Percentiles rank a stretch among this genome's conserved stretches.
phyloP scores from a whole-genome alignment of 2,113 vertebrate genomes.

The Lota lota region DNA sequence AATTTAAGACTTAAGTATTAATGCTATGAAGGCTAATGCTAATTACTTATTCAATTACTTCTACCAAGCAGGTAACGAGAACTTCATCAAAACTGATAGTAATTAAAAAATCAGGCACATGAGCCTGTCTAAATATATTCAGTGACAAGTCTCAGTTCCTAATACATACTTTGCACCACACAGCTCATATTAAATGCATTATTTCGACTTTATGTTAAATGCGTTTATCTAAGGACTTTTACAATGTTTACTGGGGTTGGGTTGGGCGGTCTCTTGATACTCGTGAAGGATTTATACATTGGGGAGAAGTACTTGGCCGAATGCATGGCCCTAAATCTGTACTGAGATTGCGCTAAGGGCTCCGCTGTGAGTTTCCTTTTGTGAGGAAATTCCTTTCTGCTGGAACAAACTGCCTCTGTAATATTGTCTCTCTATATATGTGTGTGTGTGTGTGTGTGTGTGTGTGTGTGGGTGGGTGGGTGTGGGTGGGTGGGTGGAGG shows the following conservation, averaged over 20 bases:
- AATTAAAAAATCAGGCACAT: background rate
- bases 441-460: constrained; percentile 4
- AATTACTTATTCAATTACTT: background rate
- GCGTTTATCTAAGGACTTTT: background rate
- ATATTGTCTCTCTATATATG: constrained; percentile 2
- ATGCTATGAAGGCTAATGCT: background rate
- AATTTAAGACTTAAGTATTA: background rate
- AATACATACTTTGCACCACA: background rate
- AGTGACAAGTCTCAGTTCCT: constrained; percentile 26
- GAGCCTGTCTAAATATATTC: constrained; percentile 7
- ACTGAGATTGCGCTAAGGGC: constrained; percentile 33
- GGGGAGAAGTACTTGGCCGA: constrained; percentile 49
- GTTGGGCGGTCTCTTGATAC: constrained; percentile 11
- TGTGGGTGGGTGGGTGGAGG: background rate
- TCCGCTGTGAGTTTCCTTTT: constrained; percentile 30
- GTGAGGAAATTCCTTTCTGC: constrained; percentile 29
- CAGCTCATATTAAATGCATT: constrained; percentile 1
- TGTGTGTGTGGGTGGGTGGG: constrained; percentile 21
- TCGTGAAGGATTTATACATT: constrained; percentile 43
- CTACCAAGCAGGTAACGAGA: background rate
- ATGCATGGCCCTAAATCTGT: constrained; percentile 38
- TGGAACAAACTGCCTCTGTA: background rate
- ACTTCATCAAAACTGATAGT: background rate
- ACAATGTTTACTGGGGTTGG: background rate
- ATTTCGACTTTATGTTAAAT: background rate